A percentile compares a stretch with the other conserved stretches of the same genome.
These are phyloP conservation scores for Procavia capensis DNA, from an alignment of 2,113 vertebrate genomes.

Conservation along the genomic window DNA sequence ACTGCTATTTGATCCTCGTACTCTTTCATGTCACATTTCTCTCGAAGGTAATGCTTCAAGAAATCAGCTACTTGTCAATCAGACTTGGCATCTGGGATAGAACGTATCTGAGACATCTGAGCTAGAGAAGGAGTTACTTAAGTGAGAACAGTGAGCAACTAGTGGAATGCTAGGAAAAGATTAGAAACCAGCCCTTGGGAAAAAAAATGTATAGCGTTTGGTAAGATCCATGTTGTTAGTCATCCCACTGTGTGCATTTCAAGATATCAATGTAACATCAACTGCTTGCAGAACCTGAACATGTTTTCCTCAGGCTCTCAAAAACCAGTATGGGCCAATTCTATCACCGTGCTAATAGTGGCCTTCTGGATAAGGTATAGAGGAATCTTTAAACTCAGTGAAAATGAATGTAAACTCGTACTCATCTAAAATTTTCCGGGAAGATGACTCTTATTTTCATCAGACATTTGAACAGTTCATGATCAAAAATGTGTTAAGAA, in stretches of 20 bases:
- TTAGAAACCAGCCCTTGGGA: neutral
- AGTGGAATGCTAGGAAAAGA: neutral
- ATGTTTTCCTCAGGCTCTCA: neutral
- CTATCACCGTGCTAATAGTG: neutral
- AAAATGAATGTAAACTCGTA: neutral
- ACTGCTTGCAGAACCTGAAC: neutral
- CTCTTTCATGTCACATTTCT: neutral
- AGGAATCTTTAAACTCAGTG: neutral
- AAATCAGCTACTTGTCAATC: neutral
- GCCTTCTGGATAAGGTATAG: neutral
- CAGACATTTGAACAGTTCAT: neutral
- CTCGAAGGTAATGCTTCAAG: neutral
- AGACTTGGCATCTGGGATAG: neutral
- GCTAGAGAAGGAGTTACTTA: neutral
- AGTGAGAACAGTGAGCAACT: neutral
- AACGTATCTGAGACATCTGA: neutral
- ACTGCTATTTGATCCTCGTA: neutral
- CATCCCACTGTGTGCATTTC: neutral
- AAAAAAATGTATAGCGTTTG: neutral
- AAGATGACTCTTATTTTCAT: neutral
- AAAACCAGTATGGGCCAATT: neutral
- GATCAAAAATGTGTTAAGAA: neutral
- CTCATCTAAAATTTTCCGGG: neutral
- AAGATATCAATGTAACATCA: neutral
- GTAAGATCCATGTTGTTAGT: neutral